Percentiles rank a stretch among this genome's conserved stretches.
Conservation (phyloP, 2,113 vertebrate species). For the Xenus cinereus region DNA sequence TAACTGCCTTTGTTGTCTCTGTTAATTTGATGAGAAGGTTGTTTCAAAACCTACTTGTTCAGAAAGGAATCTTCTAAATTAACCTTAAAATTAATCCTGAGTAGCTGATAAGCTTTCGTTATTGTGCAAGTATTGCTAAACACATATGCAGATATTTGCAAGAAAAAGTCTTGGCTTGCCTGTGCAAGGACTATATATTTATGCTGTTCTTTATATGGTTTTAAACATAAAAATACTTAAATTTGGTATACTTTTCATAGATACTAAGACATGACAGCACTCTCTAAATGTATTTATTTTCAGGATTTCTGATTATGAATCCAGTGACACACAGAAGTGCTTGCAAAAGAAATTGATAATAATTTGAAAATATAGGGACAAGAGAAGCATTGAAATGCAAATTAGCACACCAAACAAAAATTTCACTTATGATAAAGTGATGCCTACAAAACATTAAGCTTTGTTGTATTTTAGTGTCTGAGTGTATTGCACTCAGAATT, state of each 20-base stretch:
- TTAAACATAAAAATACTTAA: neutral
- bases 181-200: neutral
- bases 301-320: neutral
- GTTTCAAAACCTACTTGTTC: neutral
- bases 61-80: neutral
- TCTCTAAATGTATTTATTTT: neutral
- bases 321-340: neutral
- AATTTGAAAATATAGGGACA: neutral
- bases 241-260: neutral
- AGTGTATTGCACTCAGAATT: neutral
- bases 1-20: neutral
- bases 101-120: neutral
- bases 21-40: neutral
- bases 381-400: neutral
- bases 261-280: neutral
- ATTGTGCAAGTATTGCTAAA: neutral
- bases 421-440: neutral
- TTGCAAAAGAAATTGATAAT: neutral
- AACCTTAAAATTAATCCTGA: neutral
- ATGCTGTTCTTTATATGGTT: neutral
- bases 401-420: neutral
- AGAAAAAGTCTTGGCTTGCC: neutral
- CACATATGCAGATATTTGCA: neutral
- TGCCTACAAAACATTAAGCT: neutral
- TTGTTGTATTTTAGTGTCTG: neutral